Evolutionary conservation across 92 coral and sea anemone genomes (phyloP).

Genomic region (Metridium senile): DNA sequence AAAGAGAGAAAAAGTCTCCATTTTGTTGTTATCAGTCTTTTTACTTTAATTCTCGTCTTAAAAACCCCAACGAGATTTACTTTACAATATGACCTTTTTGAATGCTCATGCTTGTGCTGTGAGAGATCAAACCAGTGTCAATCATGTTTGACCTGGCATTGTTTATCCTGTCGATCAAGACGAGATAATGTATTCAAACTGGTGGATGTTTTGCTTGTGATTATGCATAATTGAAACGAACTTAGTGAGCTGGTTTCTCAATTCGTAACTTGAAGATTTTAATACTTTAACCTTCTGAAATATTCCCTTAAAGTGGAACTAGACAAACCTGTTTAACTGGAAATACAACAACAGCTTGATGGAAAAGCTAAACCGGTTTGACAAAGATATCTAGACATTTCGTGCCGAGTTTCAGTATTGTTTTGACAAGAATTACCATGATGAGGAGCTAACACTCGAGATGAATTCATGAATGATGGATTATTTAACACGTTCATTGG

Average conservation of each 20-base stretch:
- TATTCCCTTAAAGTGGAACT: not conserved
- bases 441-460: not conserved
- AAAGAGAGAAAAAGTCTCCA: too few relatives aligned
- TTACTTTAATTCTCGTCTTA: too few relatives aligned
- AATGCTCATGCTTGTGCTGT: too few relatives aligned
- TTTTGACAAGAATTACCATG: not conserved
- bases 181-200: not conserved
- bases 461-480: not conserved
- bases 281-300: not conserved
- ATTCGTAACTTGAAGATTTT: not conserved
- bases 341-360: not conserved
- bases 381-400: not conserved
- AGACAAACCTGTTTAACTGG: constrained; percentile 3
- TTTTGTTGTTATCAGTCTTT: too few relatives aligned
- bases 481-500: not conserved
- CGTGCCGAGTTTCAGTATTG: not conserved
- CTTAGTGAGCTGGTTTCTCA: not conserved
- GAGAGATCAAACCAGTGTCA: too few relatives aligned
- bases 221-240: not conserved
- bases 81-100: too few relatives aligned
- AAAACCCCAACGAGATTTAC: too few relatives aligned
- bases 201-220: not conserved
- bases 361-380: not conserved
- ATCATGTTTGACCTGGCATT: not conserved
- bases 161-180: not conserved